phyloP scores from a whole-genome alignment of 2,888 invertebrate species.

The Agrochola circellaris region DNA sequence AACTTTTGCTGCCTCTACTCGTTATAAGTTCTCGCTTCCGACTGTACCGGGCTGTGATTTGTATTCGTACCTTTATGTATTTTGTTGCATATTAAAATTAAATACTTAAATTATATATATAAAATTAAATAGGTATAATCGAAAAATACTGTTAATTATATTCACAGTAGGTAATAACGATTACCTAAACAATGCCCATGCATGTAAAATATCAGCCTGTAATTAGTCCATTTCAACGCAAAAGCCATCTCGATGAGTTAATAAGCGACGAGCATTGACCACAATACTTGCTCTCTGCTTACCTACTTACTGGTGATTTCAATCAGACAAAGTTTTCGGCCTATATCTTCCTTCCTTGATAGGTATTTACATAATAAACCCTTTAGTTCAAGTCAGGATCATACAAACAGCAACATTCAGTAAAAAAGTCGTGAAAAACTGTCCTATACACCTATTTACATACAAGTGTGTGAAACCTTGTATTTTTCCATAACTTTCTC shows the following conservation, averaged over 20 bases:
- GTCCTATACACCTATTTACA: constrained; percentile 30
- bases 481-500: constrained; percentile 71
- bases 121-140: too few species aligned
- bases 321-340: background rate
- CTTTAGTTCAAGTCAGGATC: background rate
- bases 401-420: background rate
- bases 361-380: background rate
- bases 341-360: background rate
- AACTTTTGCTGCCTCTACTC: constrained; percentile 52
- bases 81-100: background rate
- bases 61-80: constrained; percentile 39
- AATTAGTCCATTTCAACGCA: background rate
- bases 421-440: constrained; percentile 12
- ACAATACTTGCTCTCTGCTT: background rate
- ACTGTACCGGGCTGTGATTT: constrained; percentile 33
- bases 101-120: background rate
- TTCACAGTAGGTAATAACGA: too few species aligned
- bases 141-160: too few species aligned
- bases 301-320: background rate
- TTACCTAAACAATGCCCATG: too few species aligned
- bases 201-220: background rate
- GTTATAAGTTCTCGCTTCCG: constrained; percentile 64
- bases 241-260: background rate
- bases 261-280: background rate
- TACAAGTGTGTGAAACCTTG: constrained; percentile 54